Percentiles rank a stretch among this genome's conserved stretches.
Conservation (phyloP, 2,113 vertebrate genomes). For the Zeus faber region DNA sequence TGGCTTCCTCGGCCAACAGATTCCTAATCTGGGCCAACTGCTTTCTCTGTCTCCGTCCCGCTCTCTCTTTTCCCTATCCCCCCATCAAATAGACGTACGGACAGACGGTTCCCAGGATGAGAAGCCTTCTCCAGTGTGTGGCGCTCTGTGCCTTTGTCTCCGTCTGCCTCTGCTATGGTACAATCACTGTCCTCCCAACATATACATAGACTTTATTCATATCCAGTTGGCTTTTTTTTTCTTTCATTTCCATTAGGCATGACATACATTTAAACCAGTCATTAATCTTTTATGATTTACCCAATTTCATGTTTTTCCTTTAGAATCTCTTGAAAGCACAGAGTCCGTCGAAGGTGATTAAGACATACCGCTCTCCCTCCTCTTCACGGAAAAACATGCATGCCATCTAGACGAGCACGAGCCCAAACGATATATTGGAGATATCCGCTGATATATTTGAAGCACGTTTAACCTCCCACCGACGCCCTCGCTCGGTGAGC, state of each 20-base stretch:
- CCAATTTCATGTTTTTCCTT: constrained; percentile 47
- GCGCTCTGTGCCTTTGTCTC: constrained; percentile 53
- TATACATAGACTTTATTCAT: background rate
- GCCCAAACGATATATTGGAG: no score
- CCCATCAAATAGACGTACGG: no score
- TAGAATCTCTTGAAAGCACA: constrained; percentile 76
- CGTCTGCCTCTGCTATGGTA: constrained; percentile 63
- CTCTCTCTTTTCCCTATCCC: no score
- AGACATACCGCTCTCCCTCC: constrained; percentile 35
- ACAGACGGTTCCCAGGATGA: no score
- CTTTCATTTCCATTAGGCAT: background rate
- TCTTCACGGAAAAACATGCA: constrained; percentile 52
- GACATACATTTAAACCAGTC: background rate
- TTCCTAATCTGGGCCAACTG: no score
- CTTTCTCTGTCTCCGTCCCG: no score
- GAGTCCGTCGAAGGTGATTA: constrained; percentile 78
- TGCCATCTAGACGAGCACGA: constrained; percentile 27
- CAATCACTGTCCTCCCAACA: background rate
- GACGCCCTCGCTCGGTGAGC: no score
- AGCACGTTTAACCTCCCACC: no score
- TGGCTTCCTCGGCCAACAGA: no score
- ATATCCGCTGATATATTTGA: no score
- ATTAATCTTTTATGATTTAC: constrained; percentile 36
- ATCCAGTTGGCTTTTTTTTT: background rate
- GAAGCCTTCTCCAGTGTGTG: constrained; percentile 50